A percentile compares a stretch with the other conserved stretches of the same genome.
These are phyloP conservation scores for Laspeyria flexula DNA, from an alignment of 2,888 invertebrate genomes.

Conservation along the genomic window DNA sequence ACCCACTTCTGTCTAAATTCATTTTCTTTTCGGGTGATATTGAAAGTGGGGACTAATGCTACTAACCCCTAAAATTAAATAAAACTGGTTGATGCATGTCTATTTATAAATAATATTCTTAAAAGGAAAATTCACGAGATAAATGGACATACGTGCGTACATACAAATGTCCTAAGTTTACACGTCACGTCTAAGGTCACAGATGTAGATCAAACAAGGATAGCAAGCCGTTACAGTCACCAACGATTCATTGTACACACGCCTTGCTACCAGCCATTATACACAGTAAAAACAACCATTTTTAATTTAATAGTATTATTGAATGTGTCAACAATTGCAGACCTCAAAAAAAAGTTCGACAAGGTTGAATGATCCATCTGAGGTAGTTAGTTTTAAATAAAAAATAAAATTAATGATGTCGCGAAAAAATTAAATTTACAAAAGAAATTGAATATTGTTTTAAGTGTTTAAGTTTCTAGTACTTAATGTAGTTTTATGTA, in stretches of 20 bases:
- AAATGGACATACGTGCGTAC: constrained; percentile 17
- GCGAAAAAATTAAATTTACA: constrained; percentile 5
- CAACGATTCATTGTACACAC: constrained; percentile 20
- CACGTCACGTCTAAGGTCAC: constrained; percentile 16
- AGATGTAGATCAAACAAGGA: constrained; percentile 35
- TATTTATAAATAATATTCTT: too few species aligned
- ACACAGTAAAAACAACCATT: background rate
- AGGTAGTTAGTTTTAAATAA: too few species aligned
- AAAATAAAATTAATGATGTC: background rate
- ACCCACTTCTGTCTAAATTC: too few species aligned
- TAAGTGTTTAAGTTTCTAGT: too few species aligned
- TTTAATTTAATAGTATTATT: background rate
- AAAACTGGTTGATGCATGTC: too few species aligned
- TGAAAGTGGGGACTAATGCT: too few species aligned
- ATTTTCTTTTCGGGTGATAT: too few species aligned
- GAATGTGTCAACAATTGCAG: background rate
- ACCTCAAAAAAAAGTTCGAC: background rate
- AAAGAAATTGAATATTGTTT: background rate
- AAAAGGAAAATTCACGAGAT: background rate
- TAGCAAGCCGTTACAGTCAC: constrained; percentile 25
- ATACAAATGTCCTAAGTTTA: constrained; percentile 23
- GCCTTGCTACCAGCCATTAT: constrained; percentile 11
- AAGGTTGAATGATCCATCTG: too few species aligned
- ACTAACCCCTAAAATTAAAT: too few species aligned
- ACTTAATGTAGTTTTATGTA: background rate